Base-by-base conservation (phyloP, 2,113 vertebrate genomes). In the Festucalex cinctus region DNA sequence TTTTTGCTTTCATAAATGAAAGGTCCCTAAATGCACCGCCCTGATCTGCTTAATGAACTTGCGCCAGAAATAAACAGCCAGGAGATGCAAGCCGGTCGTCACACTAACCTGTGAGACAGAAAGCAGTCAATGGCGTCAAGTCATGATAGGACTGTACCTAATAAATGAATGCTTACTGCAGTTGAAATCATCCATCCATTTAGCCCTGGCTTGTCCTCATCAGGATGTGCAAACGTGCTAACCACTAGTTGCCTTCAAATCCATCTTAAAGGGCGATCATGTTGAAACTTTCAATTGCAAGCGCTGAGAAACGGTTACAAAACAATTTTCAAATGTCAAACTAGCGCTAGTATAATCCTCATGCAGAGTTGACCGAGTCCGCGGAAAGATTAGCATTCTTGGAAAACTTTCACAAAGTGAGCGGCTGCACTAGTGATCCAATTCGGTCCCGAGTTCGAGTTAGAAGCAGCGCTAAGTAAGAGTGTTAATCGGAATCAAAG, bases 401-500 rank as follows among this genome's bases (percentile, higher is more conserved):
- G n/a, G 60, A 62, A 62, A 43, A 43, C 37, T 26, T 26, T 43
- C 60, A 0, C 22, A 0, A 6, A 26, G 22, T 3, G 60, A 43
- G 39, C 22, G 22, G 5, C 60, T 62, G 60, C 7, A 62, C 60
- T 43, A 26, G 37, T 62, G 60, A 62, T 62, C 60, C 60, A 43
- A 62, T 62, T 62, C 37, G 22, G 60, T 62, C 22, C 14, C 39
- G 22, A 43, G 60, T 39, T n/a, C 6, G 39, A 24, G 39, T 43
- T 43, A 62, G 39, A 62, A 43, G 39, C 10, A n/a, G 20, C 58
- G 2, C 58, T 60, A n/a, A 60, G 36, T 60, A 12, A 60, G 36
- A 62, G 37, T n/a, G n/a, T 37, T 9, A 22, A 24, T 9, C 24
- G 37, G 37, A 62, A 41, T 17, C 22, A 24, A 20, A 24, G 37